Evolutionary conservation across 2,888 invertebrate species (phyloP).

Genomic region (Argyra leucocephala): DNA sequence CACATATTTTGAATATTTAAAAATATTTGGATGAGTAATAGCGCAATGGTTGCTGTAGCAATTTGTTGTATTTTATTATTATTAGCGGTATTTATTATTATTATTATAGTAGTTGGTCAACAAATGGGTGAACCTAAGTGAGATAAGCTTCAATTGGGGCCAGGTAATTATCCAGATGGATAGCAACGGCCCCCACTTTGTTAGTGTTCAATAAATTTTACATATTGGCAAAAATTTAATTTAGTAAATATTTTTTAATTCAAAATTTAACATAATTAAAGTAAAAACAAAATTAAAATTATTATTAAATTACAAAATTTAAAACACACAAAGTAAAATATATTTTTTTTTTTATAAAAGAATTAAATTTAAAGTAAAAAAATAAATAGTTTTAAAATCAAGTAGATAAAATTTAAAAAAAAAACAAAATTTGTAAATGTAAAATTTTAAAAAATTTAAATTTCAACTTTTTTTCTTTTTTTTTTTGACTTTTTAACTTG

Average conservation of each 20-base stretch:
- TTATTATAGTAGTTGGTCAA: constrained; percentile 73
- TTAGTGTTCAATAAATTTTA: constrained; percentile 29
- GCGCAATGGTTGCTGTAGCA: constrained; percentile 68
- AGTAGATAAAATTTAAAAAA: not conserved
- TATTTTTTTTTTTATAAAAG: not conserved
- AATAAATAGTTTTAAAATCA: not conserved
- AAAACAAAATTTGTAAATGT: not conserved
- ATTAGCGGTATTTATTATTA: constrained; percentile 69
- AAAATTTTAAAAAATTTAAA: no score
- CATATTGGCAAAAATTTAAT: not conserved
- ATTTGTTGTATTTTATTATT: constrained; percentile 74
- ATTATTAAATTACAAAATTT: not conserved
- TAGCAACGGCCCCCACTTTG: constrained; percentile 42
- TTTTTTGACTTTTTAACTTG: no score
- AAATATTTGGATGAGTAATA: constrained; percentile 40
- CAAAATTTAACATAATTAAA: not conserved
- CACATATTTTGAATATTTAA: not conserved
- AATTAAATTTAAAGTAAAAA: not conserved
- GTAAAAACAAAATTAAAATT: not conserved
- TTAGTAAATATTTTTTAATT: constrained; percentile 3
- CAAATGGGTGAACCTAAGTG: constrained; percentile 57
- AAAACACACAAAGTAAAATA: not conserved
- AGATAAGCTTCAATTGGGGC: constrained; percentile 46
- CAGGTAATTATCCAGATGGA: constrained; percentile 45
- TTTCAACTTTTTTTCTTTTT: no score